Evolutionary conservation across 1,140 invertebrate genomes (phyloP).

Genomic region (Leptinotarsa defecta): DNA sequence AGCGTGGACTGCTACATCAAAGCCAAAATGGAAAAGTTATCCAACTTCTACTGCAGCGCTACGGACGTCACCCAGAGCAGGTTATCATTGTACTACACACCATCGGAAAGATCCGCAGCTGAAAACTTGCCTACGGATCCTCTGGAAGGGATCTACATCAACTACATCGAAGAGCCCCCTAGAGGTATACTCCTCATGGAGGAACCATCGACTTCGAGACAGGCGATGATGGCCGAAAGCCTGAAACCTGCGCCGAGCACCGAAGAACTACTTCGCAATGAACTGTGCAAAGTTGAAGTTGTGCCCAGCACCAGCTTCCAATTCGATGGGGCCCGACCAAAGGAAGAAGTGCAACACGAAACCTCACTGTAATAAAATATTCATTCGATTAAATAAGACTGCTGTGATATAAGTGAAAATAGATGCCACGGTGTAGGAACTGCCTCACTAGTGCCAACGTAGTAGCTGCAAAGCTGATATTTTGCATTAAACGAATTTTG

Average conservation of each 20-base stretch:
- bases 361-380: slow-evolving; percentile 34
- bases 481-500: slow-evolving; percentile 17
- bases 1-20: slow-evolving; percentile 69
- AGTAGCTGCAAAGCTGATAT: slow-evolving; percentile 16
- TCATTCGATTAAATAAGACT: neutral
- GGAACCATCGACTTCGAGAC: slow-evolving; percentile 38
- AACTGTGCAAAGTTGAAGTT: neutral
- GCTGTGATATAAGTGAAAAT: slow-evolving; percentile 27
- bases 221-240: slow-evolving; percentile 19
- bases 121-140: slow-evolving; percentile 43
- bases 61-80: slow-evolving; percentile 66
- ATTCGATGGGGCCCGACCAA: neutral
- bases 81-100: slow-evolving; percentile 78
- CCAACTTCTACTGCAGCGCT: slow-evolving; percentile 50
- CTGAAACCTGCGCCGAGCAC: slow-evolving; percentile 5
- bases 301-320: slow-evolving; percentile 7
- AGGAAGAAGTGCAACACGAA: slow-evolving; percentile 30
- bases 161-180: slow-evolving; percentile 50
- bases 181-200: slow-evolving; percentile 31
- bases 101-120: slow-evolving; percentile 64
- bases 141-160: slow-evolving; percentile 49
- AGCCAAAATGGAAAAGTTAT: slow-evolving; percentile 64
- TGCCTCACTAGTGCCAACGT: slow-evolving; percentile 29
- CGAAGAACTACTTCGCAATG: slow-evolving; percentile 1
- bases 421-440: slow-evolving; percentile 25